Percentiles rank a stretch among this genome's conserved stretches.
Evolutionary conservation across 2,797 vertebrate species (phyloP).

Genomic region (Lacerta viridis): DNA sequence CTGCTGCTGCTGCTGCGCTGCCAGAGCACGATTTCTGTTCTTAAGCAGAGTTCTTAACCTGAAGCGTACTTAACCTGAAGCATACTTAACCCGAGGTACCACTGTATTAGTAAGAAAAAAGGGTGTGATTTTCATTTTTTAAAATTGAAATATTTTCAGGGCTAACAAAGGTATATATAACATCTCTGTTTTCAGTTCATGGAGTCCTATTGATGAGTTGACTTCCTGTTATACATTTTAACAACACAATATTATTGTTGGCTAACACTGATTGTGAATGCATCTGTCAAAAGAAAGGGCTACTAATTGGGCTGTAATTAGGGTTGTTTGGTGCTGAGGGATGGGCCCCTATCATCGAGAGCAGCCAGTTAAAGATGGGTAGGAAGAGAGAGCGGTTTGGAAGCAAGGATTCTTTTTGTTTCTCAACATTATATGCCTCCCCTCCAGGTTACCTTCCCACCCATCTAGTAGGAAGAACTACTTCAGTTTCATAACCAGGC

Average conservation of each 20-base stretch:
- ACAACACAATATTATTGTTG: background rate
- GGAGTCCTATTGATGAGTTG: background rate
- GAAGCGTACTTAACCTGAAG: too few relatives aligned
- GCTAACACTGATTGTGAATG: background rate
- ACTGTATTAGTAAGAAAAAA: background rate
- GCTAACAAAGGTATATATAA: too few relatives aligned
- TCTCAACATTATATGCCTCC: background rate
- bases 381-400: background rate
- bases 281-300: background rate
- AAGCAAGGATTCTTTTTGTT: background rate
- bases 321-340: background rate
- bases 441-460: background rate
- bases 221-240: background rate
- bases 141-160: too few relatives aligned
- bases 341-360: background rate
- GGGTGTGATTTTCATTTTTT: background rate
- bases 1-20: too few relatives aligned
- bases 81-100: too few relatives aligned
- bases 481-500: background rate
- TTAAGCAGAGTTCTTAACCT: too few relatives aligned
- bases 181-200: too few relatives aligned
- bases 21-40: too few relatives aligned
- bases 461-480: background rate
- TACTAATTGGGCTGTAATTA: background rate
- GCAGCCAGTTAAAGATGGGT: background rate